A percentile compares a stretch with the other conserved stretches of the same genome.
phyloP scores from a whole-genome alignment of 2,113 vertebrate species.

The Sylvietta virens region DNA sequence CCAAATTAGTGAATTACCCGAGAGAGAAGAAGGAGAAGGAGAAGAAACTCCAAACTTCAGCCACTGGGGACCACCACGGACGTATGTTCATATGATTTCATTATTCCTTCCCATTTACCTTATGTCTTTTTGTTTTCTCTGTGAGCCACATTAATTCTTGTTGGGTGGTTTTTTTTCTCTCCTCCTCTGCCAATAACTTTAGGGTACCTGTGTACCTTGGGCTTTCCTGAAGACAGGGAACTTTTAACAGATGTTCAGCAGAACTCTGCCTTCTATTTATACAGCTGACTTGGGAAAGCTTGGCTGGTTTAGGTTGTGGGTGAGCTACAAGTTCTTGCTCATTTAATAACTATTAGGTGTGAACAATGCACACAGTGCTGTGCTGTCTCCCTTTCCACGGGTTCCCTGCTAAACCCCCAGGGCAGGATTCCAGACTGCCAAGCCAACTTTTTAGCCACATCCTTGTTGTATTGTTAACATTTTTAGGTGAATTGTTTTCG shows the following conservation, averaged over 20 bases:
- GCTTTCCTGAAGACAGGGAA: constrained; percentile 16
- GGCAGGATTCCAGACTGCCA: neutral
- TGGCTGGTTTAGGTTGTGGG: neutral
- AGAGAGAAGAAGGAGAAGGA: constrained; percentile 95
- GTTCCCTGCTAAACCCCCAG: neutral
- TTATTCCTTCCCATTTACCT: neutral
- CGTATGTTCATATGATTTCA: constrained; percentile 64
- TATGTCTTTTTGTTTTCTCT: neutral
- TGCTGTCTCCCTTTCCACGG: neutral
- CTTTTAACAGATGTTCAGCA: constrained; percentile 40
- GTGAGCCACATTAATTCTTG: neutral
- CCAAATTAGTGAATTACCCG: constrained; percentile 84
- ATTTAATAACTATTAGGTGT: constrained; percentile 36
- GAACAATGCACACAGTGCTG: neutral
- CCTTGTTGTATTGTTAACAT: neutral
- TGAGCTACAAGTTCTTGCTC: constrained; percentile 31
- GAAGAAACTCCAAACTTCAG: constrained; percentile 94
- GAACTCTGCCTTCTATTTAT: constrained; percentile 24
- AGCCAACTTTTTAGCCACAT: neutral
- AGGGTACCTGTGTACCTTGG: neutral
- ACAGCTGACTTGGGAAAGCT: constrained; percentile 26
- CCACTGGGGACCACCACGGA: constrained; percentile 92
- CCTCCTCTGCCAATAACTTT: neutral
- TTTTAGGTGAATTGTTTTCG: constrained; percentile 1
- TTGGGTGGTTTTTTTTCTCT: neutral